Conservation (phyloP, 2,888 invertebrate species). For the Melanchra persicariae region DNA sequence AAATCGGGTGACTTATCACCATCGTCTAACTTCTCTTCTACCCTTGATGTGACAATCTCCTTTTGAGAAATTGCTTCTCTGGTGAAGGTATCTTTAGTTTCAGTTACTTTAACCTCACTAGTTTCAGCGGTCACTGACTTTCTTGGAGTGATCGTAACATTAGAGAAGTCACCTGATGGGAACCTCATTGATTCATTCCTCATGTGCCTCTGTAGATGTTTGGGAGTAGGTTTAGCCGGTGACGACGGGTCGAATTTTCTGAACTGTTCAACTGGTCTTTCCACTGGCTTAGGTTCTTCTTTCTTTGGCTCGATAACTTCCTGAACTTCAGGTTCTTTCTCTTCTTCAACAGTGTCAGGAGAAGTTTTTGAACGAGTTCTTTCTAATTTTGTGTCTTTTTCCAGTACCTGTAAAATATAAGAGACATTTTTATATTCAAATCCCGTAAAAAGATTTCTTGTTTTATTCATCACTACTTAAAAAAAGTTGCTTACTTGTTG, state of each 20-base stretch:
- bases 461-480: too few species aligned
- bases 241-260: constrained; percentile 87
- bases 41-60: constrained; percentile 87
- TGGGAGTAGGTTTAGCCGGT: constrained; percentile 88
- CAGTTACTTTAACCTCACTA: constrained; percentile 78
- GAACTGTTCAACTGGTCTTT: constrained; percentile 84
- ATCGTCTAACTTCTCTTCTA: constrained; percentile 90
- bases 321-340: constrained; percentile 73
- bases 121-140: constrained; percentile 88
- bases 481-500: constrained; percentile 88
- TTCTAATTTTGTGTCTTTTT: constrained; percentile 85
- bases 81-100: constrained; percentile 79
- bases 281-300: constrained; percentile 80
- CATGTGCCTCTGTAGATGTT: constrained; percentile 89
- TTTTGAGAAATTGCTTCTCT: constrained; percentile 87
- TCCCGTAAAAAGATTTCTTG: too few species aligned
- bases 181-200: constrained; percentile 90
- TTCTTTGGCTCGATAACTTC: constrained; percentile 73
- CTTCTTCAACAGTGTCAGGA: constrained; percentile 82
- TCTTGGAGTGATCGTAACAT: constrained; percentile 87
- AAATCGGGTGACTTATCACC: constrained; percentile 87
- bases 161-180: constrained; percentile 89
- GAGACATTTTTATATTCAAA: too few species aligned
- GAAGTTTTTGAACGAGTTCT: constrained; percentile 84
- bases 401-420: constrained; percentile 74